Base-by-base conservation (phyloP, 2,797 vertebrate species). In the Macroramphosus scolopax region DNA sequence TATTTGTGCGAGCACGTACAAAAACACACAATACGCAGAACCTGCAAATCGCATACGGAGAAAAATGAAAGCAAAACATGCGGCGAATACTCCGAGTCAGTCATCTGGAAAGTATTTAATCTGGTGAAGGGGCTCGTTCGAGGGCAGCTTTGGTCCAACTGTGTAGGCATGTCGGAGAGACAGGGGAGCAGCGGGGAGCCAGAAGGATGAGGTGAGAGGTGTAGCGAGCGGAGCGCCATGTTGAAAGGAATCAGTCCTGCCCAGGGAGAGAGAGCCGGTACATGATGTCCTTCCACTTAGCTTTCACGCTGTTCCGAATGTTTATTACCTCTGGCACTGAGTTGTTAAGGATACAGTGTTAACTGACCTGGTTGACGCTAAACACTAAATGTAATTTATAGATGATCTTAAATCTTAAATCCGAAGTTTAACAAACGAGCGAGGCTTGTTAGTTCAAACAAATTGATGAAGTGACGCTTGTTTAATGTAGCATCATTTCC, bases 101-200 rank as follows among this genome's bases (percentile, higher is more conserved):
- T 60, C 82, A 84, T 81, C 82, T 86, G 84, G 78, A 87, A 84
- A 71, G 77, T 63, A 63, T 83, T 63, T 48, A 50, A 58, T 59
- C 33, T 30, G 29, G 49, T 63, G 55, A 73, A 69, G 77, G 60
- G 64, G 46, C 58, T 33, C n/a, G n/a, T 56, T 38, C 34, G 44
- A 70, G 72, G 69, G 69, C 46, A 68, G 67, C 75, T 43, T 58
- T 59, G 69, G 75, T 81, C 77, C 65, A 74, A 77, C 73, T 72
- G 79, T 66, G 75, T 66, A 68, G 75, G 68, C 68, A 79, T 78
- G 70, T 72, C 61, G 46, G 49, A 50, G 68, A 72, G 73, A 63
- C 58, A 57, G 52, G 65, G 63, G 71, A 82, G 38, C 75, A 83
- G 81, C 70, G 75, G 76, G 75, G 66, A 68, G 72, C 67, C 67